These are phyloP conservation scores for Eristalis pertinax DNA, from an alignment of 2,888 invertebrate genomes.

Conservation along the genomic window DNA sequence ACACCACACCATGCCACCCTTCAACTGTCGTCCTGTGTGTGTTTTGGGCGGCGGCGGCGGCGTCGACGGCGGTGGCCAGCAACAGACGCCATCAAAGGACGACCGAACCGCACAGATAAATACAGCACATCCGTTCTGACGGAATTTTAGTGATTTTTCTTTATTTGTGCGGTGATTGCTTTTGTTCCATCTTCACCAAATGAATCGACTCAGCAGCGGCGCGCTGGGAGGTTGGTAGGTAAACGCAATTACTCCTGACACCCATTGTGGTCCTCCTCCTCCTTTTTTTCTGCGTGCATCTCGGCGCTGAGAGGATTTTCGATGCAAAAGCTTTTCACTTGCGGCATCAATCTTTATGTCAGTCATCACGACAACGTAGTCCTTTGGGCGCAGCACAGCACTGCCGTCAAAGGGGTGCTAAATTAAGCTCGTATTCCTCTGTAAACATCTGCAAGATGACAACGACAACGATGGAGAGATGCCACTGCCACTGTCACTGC, in stretches of 20 bases:
- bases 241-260: conserved; percentile 49
- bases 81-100: conserved; percentile 40
- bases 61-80: background rate
- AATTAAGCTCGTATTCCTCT: conserved; percentile 68
- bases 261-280: conserved; percentile 28
- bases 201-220: background rate
- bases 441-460: conserved; percentile 61
- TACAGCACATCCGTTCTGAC: conserved; percentile 66
- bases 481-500: background rate
- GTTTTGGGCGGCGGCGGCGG: background rate
- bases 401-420: conserved; percentile 54
- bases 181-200: conserved; percentile 45
- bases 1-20: too few species aligned
- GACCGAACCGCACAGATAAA: conserved; percentile 65
- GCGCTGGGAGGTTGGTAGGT: background rate
- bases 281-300: background rate
- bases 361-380: background rate
- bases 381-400: background rate
- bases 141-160: conserved; percentile 62
- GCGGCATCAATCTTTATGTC: conserved; percentile 58
- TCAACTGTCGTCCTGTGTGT: background rate
- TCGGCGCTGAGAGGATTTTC: conserved; percentile 52
- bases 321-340: conserved; percentile 58
- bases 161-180: conserved; percentile 57
- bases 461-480: background rate